Conservation (phyloP, 2,113 vertebrate genomes). For the Halcyon malimbica region DNA sequence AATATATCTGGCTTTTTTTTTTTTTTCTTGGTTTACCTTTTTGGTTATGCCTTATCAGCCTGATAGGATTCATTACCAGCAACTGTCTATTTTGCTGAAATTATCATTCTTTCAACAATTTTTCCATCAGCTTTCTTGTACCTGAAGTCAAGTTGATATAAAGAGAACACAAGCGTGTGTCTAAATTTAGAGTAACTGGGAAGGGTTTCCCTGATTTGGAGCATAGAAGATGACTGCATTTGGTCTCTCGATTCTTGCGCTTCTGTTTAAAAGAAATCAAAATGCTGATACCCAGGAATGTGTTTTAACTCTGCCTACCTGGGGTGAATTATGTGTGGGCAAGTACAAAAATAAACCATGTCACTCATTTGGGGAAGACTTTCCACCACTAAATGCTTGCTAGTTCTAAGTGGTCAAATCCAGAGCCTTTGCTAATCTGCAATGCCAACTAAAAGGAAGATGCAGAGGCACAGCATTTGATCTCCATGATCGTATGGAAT, state of each 20-base stretch:
- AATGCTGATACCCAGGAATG: background rate
- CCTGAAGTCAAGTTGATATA: background rate
- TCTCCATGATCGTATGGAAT: background rate
- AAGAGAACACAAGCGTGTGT: background rate
- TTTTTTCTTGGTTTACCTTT: constrained; percentile 6
- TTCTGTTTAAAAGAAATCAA: background rate
- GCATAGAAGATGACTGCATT: background rate
- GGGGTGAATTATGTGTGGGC: background rate
- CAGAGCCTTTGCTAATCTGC: background rate
- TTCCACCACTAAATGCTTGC: background rate
- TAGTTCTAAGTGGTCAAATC: background rate
- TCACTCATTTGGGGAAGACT: background rate
- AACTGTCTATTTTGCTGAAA: background rate
- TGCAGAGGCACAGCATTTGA: background rate
- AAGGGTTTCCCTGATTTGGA: background rate
- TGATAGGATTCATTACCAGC: constrained; percentile 21
- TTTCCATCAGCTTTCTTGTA: background rate
- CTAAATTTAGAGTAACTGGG: background rate
- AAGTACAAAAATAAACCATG: accelerated
- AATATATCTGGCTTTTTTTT: background rate
- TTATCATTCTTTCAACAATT: background rate
- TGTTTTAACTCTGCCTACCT: background rate
- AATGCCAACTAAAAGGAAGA: background rate
- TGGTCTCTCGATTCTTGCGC: background rate
- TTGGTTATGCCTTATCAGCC: background rate